A percentile compares a stretch with the other conserved stretches of the same genome.
Evolutionary conservation across 1,140 invertebrate species (phyloP).

Genomic region (Macrotrachela quadricornifera): DNA sequence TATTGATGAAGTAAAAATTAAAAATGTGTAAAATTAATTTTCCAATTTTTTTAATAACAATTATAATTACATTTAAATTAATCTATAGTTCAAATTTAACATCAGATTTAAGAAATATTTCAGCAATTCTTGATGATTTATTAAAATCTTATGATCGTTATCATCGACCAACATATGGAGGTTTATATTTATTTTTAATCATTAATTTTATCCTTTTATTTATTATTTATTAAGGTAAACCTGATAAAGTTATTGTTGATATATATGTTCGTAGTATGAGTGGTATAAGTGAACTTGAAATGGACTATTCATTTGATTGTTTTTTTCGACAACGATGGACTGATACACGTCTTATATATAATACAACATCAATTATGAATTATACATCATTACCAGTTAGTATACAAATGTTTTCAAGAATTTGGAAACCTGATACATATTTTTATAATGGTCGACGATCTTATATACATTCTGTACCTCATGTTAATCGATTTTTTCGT

Average conservation of each 20-base stretch:
- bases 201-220: not conserved
- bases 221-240: constrained; percentile 3
- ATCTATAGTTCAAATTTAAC: too few relatives aligned
- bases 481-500: constrained; percentile 71
- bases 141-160: constrained; percentile 35
- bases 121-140: constrained; percentile 29
- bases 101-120: not conserved
- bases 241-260: constrained; percentile 10
- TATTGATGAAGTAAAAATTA: too few relatives aligned
- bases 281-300: constrained; percentile 17
- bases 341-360: constrained; percentile 32
- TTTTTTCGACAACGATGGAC: constrained; percentile 57
- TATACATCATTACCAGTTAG: constrained; percentile 19
- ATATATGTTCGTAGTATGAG: constrained; percentile 13
- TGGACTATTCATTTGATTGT: constrained; percentile 70
- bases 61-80: too few relatives aligned
- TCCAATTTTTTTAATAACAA: too few relatives aligned
- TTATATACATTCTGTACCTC: constrained; percentile 79
- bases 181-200: constrained; percentile 16
- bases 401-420: constrained; percentile 35
- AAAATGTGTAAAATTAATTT: too few relatives aligned
- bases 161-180: constrained; percentile 34
- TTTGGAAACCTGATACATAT: constrained; percentile 85
- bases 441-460: constrained; percentile 78
- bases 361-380: constrained; percentile 15